Conservation (phyloP, 2,888 invertebrate species). For the Anoncus sp. region DNA sequence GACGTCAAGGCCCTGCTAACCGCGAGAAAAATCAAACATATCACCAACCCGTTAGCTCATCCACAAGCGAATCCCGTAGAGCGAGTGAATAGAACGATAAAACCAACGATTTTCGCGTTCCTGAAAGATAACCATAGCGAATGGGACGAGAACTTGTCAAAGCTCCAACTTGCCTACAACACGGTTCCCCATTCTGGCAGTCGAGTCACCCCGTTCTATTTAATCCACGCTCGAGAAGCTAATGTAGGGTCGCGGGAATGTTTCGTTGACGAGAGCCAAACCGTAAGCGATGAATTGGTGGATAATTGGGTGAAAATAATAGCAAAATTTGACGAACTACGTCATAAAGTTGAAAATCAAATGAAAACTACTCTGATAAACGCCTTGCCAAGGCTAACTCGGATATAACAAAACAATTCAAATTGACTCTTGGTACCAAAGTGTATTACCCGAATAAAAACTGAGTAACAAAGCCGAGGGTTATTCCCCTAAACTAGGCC, state of each 20-base stretch:
- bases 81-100: conserved; percentile 47
- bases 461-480: conserved; percentile 30
- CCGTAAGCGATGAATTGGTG: background rate
- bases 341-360: conserved; percentile 21
- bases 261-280: background rate
- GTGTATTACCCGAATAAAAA: conserved; percentile 12
- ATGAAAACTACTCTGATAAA: conserved; percentile 27
- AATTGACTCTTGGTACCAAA: background rate
- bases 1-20: conserved; percentile 44
- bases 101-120: conserved; percentile 51
- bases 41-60: conserved; percentile 19
- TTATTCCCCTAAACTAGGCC: conserved; percentile 3
- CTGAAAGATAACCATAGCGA: conserved; percentile 39
- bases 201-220: conserved; percentile 39
- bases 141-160: conserved; percentile 48
- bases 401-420: conserved; percentile 4
- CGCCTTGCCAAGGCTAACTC: conserved; percentile 18
- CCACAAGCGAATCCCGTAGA: conserved; percentile 41
- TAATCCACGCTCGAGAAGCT: conserved; percentile 46
- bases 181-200: conserved; percentile 41
- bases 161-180: conserved; percentile 49
- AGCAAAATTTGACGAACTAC: conserved; percentile 45
- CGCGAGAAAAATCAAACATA: background rate
- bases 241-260: background rate
- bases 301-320: conserved; percentile 23